Evolutionary conservation across 2,888 invertebrate genomes (phyloP).

Genomic region (Hermodice carunculata): DNA sequence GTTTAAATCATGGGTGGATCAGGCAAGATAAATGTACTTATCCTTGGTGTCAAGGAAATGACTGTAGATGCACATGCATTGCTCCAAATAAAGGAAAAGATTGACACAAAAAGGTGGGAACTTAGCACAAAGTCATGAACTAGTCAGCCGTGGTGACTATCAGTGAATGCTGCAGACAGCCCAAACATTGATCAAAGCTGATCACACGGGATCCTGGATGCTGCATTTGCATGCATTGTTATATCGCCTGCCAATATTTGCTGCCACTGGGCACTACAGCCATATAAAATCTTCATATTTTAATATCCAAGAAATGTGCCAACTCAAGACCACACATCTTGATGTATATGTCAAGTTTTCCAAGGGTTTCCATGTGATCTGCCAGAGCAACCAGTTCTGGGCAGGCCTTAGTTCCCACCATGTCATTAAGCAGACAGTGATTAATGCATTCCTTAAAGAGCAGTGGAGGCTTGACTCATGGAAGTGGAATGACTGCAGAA

Average conservation of each 20-base stretch:
- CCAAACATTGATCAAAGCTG: constrained; percentile 15
- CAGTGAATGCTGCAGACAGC: constrained; percentile 25
- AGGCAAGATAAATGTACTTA: constrained; percentile 16
- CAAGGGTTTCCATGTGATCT: constrained; percentile 1
- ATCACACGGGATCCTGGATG: constrained; percentile 29
- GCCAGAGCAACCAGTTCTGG: not conserved
- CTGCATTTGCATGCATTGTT: constrained; percentile 16
- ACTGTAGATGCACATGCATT: constrained; percentile 3
- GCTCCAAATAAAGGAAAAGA: not conserved
- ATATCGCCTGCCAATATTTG: constrained; percentile 32
- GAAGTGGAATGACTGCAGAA: constrained; percentile 1
- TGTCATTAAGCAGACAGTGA: not conserved
- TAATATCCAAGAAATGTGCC: constrained; percentile 25
- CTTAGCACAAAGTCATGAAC: constrained; percentile 13
- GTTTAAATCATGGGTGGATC: constrained; percentile 16
- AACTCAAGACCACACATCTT: constrained; percentile 14
- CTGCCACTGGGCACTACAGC: constrained; percentile 27
- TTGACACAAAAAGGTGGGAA: constrained; percentile 19
- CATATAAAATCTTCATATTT: constrained; percentile 29
- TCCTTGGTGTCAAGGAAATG: constrained; percentile 3
- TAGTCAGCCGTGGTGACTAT: constrained; percentile 25
- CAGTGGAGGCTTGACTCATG: not conserved
- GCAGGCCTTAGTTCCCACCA: not conserved
- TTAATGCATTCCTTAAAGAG: not conserved
- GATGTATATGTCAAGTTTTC: constrained; percentile 15